A percentile compares a stretch with the other conserved stretches of the same genome.
These are phyloP conservation scores for Electrophaes corylata DNA, from an alignment of 2,888 invertebrate species.

Conservation along the genomic window DNA sequence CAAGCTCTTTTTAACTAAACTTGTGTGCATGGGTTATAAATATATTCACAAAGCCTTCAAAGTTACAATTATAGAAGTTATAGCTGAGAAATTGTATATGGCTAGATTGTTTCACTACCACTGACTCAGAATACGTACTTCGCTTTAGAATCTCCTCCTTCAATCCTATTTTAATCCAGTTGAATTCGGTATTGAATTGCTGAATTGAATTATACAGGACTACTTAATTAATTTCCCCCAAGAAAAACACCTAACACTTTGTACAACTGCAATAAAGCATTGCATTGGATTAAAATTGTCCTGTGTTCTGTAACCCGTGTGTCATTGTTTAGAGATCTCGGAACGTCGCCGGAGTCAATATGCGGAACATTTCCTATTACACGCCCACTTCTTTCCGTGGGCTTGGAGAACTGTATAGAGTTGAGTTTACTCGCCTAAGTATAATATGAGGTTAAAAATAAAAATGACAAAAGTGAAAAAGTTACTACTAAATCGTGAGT, in stretches of 20 bases:
- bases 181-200: too few species aligned
- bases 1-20: too few species aligned
- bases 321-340: slow-evolving; percentile 82
- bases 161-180: neutral
- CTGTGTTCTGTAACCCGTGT: slow-evolving; percentile 53
- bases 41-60: too few species aligned
- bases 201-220: neutral
- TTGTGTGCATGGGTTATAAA: too few species aligned
- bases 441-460: too few species aligned
- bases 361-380: slow-evolving; percentile 85
- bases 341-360: slow-evolving; percentile 80
- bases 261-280: slow-evolving; percentile 33
- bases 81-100: too few species aligned
- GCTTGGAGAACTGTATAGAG: slow-evolving; percentile 61
- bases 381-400: slow-evolving; percentile 82
- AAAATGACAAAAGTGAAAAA: neutral
- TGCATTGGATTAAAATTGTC: slow-evolving; percentile 45
- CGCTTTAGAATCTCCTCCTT: neutral
- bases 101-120: too few species aligned
- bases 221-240: slow-evolving; percentile 15
- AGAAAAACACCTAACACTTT: slow-evolving; percentile 5
- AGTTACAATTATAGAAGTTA: too few species aligned
- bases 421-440: too few species aligned
- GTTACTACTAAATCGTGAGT: too few species aligned
- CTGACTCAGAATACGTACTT: too few species aligned